A percentile compares a stretch with the other conserved stretches of the same genome.
Evolutionary conservation across 2,797 vertebrate species (phyloP).

Genomic region (Coccyzus lansbergi): DNA sequence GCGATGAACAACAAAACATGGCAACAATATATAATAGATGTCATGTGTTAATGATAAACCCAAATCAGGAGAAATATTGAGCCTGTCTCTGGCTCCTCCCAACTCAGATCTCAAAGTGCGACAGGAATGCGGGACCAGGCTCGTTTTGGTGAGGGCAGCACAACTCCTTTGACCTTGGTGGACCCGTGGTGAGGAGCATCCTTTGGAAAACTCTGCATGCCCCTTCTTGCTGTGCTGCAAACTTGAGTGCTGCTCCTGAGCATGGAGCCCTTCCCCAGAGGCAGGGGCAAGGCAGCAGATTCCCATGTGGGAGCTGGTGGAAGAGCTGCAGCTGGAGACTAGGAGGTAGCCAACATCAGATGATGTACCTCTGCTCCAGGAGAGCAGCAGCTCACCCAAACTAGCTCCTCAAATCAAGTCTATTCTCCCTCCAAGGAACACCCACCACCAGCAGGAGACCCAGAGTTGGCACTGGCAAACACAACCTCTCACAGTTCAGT

Average conservation of each 20-base stretch:
- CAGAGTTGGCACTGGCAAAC: not conserved
- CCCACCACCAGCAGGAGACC: not conserved
- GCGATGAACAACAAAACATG: slow-evolving; percentile 45
- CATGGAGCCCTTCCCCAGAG: not conserved
- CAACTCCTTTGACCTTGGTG: not conserved
- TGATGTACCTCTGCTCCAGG: not conserved
- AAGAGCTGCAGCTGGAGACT: not conserved
- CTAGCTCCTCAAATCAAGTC: not conserved
- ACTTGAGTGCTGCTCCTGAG: not conserved
- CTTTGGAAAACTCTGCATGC: not conserved
- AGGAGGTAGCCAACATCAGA: not conserved
- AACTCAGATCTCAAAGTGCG: not conserved
- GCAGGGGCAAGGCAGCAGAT: not conserved
- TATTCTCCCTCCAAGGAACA: not conserved
- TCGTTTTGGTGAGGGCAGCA: not conserved
- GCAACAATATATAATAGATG: slow-evolving; percentile 32
- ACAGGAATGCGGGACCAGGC: not conserved
- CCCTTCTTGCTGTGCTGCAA: not conserved
- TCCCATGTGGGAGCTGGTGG: not conserved
- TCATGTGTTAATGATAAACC: slow-evolving; percentile 19
- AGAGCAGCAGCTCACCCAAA: not conserved
- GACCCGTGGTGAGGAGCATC: not conserved
- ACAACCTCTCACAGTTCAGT: not conserved
- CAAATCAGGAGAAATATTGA: not conserved
- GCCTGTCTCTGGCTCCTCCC: not conserved